Base-by-base conservation (phyloP, 2,888 invertebrate genomes). In the Plagiodera versicolora region DNA sequence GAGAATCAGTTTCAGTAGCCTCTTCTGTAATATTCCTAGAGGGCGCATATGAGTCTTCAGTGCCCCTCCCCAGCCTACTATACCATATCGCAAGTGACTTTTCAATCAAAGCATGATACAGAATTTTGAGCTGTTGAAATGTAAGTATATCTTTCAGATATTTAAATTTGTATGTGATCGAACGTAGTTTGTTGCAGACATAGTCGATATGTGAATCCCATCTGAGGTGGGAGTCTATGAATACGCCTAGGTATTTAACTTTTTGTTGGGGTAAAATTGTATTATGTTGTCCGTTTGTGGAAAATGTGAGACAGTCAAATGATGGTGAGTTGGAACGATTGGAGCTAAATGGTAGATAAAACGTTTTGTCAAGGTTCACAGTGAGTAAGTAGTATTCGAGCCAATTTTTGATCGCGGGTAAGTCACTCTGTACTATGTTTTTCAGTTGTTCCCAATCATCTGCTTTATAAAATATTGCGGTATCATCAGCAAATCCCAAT, bases 401-500 rank as follows among this genome's bases (percentile, higher is more conserved):
- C 24, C 24, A 24, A 24, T 24, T 24, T 6, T 24, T 24, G 6
- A 24, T 24, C 4, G 24, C 16, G 45, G 18, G 45, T 45, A 45
- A 18, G 45, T 45, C 45, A 45, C 17, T 45, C 16, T 45, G 45
- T 45, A 45, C 18, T 6, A 18, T 45, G 10, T 45, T 45, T 45
- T 5, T 9, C 45, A 45, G 45, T 45, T 45, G 45, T n/a, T 45
- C 16, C 39, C 39, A 39, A 39, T 39, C 39, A 39, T 39, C 39
- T 39, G n/a, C 39, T 39, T 8, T 24, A 11, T 49, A 32, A n/a
- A 28, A 52, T 14, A 52, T 35, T 32, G 28, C 52, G 28, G 52
- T 52, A 11, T 52, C 32, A n/a, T 52, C 52, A 14, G 52, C 52
- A 52, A 52, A 52, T 20, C 52, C 39, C 9, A 52, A 20, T 52